These are phyloP conservation scores for Cyphomyrmex costatus DNA, from an alignment of 1,140 invertebrate species.

Conservation along the genomic window DNA sequence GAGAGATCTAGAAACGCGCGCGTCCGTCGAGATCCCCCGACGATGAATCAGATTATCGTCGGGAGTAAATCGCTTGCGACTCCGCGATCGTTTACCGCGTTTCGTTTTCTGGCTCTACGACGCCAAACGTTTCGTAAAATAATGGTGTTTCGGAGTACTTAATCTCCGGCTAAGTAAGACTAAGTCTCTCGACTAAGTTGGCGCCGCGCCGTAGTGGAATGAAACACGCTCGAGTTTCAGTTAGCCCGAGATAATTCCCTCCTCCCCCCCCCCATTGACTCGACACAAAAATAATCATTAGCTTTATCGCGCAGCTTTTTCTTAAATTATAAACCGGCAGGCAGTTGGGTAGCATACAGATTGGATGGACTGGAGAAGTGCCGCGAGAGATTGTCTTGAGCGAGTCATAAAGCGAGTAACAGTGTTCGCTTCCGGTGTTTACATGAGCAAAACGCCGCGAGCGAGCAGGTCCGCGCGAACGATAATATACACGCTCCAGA, in stretches of 20 bases:
- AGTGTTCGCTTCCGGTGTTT: constrained; percentile 70
- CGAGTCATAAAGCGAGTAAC: constrained; percentile 42
- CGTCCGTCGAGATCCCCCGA: constrained; percentile 69
- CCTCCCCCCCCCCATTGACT: not conserved
- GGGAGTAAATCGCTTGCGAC: constrained; percentile 33
- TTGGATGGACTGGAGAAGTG: constrained; percentile 30
- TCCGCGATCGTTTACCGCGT: constrained; percentile 4
- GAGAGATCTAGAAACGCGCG: constrained; percentile 62
- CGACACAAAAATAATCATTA: constrained; percentile 31
- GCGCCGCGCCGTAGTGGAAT: not conserved
- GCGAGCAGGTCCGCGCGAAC: constrained; percentile 51
- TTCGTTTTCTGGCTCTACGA: constrained; percentile 6
- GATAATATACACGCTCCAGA: constrained; percentile 73
- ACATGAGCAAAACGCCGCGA: constrained; percentile 50
- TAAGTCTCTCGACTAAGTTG: not conserved
- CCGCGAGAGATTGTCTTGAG: constrained; percentile 43
- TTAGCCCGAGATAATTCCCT: not conserved
- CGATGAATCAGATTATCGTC: constrained; percentile 58
- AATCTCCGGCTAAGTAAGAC: constrained; percentile 15
- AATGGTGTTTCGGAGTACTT: constrained; percentile 19
- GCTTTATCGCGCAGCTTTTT: not conserved
- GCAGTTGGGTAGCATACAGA: not conserved
- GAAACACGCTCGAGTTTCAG: not conserved
- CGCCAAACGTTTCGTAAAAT: constrained; percentile 13
- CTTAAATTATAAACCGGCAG: constrained; percentile 34